phyloP scores from a whole-genome alignment of 37 sponge, comb jelly and placozoan genomes.

The Halisarca cf. caerulea region DNA sequence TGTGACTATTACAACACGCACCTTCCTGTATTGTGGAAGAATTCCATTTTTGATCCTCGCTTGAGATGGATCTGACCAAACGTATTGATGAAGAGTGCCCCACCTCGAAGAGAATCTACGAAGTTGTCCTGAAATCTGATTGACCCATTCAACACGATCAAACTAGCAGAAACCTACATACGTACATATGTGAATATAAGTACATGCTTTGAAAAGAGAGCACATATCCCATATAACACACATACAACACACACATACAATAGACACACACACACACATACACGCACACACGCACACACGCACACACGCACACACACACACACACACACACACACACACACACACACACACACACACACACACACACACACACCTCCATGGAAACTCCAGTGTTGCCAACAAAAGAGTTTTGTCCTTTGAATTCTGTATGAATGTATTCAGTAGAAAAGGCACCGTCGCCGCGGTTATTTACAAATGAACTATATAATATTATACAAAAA shows the following conservation, averaged over 20 bases:
- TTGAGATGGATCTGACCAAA: constrained; percentile 61
- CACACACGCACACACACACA: too few relatives aligned
- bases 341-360: too few relatives aligned
- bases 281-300: too few relatives aligned
- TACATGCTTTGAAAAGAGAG: too few relatives aligned
- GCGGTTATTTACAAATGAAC: not conserved
- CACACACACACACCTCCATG: constrained; percentile 26
- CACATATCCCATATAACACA: too few relatives aligned
- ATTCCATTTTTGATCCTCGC: constrained; percentile 32
- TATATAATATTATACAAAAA: not conserved
- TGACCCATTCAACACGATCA: constrained; percentile 26
- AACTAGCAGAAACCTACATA: constrained; percentile 50
- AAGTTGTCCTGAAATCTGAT: constrained; percentile 47
- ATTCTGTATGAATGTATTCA: constrained; percentile 30
- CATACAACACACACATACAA: too few relatives aligned
- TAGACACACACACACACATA: too few relatives aligned
- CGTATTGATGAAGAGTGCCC: constrained; percentile 44
- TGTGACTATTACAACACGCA: too few relatives aligned
- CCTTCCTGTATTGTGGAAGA: constrained; percentile 71
- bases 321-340: too few relatives aligned
- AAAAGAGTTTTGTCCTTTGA: constrained; percentile 27
- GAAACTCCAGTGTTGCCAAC: not conserved
- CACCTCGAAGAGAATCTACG: constrained; percentile 28
- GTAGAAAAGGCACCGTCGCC: constrained; percentile 45
- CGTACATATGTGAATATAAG: too few relatives aligned